A percentile compares a stretch with the other conserved stretches of the same genome.
Conservation (phyloP, 1,140 invertebrate species). For the Harpegnathos saltator region DNA sequence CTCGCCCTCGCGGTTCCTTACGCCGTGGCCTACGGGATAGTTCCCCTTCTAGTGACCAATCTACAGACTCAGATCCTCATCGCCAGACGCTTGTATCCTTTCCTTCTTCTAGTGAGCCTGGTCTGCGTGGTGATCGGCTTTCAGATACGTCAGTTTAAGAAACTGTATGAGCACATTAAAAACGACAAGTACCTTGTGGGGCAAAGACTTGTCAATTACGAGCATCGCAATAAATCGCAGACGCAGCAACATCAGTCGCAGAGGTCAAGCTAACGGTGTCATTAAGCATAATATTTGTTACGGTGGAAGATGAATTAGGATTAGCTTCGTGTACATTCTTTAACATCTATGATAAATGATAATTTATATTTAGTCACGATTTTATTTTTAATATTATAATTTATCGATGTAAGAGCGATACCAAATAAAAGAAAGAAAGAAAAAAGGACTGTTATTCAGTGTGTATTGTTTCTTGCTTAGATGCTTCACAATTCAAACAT, state of each 20-base stretch:
- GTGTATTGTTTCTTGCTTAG: slow-evolving; percentile 45
- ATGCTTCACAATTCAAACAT: slow-evolving; percentile 37
- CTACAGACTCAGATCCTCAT: slow-evolving; percentile 92
- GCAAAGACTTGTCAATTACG: slow-evolving; percentile 97
- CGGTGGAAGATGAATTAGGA: slow-evolving; percentile 62
- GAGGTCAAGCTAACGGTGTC: slow-evolving; percentile 78
- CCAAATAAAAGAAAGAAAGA: slow-evolving; percentile 79
- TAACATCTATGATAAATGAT: slow-evolving; percentile 63
- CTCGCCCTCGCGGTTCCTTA: slow-evolving; percentile 96
- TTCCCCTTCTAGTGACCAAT: slow-evolving; percentile 92
- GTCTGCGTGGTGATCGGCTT: slow-evolving; percentile 90
- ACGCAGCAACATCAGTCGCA: slow-evolving; percentile 84
- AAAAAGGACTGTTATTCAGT: slow-evolving; percentile 78
- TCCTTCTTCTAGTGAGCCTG: slow-evolving; percentile 91
- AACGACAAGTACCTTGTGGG: slow-evolving; percentile 99
- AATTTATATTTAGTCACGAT: slow-evolving; percentile 73
- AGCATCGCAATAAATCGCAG: slow-evolving; percentile 90
- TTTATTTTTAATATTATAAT: slow-evolving; percentile 79
- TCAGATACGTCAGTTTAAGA: slow-evolving; percentile 96
- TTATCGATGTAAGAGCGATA: slow-evolving; percentile 78
- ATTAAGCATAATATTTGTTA: slow-evolving; percentile 47
- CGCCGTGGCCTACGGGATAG: slow-evolving; percentile 92
- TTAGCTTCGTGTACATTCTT: slow-evolving; percentile 81
- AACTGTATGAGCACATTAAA: slow-evolving; percentile 99
- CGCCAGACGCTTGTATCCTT: slow-evolving; percentile 96